phyloP scores from a whole-genome alignment of 2,113 vertebrate genomes.

The Suricata suricatta region DNA sequence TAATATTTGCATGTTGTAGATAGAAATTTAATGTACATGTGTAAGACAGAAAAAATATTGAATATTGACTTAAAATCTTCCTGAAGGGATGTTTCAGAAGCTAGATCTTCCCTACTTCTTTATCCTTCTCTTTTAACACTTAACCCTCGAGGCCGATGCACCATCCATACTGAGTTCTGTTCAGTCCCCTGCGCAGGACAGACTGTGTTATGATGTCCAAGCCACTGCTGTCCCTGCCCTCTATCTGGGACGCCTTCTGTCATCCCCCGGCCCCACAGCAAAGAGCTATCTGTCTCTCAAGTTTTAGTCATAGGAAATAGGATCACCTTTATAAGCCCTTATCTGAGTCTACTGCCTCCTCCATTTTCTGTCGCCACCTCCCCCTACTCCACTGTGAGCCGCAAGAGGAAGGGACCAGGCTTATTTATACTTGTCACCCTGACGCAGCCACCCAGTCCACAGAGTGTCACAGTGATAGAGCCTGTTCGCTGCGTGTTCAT shows the following conservation, averaged over 20 bases:
- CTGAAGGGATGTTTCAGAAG: not conserved
- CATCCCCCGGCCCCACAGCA: no score
- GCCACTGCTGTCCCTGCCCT: not conserved
- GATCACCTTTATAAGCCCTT: not conserved
- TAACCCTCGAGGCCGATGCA: not conserved
- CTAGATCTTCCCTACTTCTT: not conserved
- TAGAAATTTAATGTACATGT: constrained; percentile 2
- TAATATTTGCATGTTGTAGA: constrained; percentile 32
- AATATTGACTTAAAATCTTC: not conserved
- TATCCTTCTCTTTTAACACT: not conserved
- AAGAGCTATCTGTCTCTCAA: not conserved
- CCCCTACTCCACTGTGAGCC: not conserved
- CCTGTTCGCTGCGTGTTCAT: not conserved
- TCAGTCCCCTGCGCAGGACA: not conserved
- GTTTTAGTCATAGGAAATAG: not conserved
- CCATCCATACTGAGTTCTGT: not conserved
- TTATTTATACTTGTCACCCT: not conserved
- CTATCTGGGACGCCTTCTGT: not conserved
- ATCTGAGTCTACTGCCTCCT: not conserved
- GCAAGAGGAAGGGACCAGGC: not conserved
- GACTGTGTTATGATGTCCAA: not conserved
- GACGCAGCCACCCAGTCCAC: not conserved
- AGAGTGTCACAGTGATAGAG: not conserved
- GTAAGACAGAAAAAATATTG: not conserved
- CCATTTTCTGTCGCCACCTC: not conserved